phyloP scores from a whole-genome alignment of 2,888 invertebrate genomes.

The Synanthedon vespiformis region DNA sequence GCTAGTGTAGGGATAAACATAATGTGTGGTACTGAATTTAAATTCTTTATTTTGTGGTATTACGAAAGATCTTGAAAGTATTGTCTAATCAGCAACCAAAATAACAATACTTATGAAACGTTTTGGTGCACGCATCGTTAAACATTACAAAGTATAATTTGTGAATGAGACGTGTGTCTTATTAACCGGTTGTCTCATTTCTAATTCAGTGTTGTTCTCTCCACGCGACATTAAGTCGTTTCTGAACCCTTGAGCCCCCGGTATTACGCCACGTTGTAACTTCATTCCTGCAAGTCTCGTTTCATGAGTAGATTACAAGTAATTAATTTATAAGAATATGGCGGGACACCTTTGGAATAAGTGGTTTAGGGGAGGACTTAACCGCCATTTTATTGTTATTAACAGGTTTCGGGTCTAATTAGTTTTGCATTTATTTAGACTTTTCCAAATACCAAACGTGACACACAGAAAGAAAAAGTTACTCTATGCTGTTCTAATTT shows the following conservation, averaged over 20 bases:
- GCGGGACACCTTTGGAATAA: constrained; percentile 19
- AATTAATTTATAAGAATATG: constrained; percentile 72
- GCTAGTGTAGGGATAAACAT: too few relatives aligned
- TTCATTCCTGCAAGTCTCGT: constrained; percentile 66
- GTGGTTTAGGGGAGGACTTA: neutral
- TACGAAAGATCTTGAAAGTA: too few relatives aligned
- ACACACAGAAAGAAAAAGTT: too few relatives aligned
- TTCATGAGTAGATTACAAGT: constrained; percentile 69
- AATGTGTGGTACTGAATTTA: too few relatives aligned
- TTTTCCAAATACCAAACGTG: too few relatives aligned
- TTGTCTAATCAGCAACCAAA: too few relatives aligned
- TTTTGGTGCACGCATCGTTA: too few relatives aligned
- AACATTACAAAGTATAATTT: constrained; percentile 3
- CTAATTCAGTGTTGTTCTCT: constrained; percentile 59
- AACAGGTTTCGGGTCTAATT: constrained; percentile 12
- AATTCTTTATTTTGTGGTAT: too few relatives aligned
- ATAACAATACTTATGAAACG: too few relatives aligned
- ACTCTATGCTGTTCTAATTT: too few relatives aligned
- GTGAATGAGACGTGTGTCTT: constrained; percentile 48
- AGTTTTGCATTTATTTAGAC: neutral
- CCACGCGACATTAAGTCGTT: constrained; percentile 56
- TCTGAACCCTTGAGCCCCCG: constrained; percentile 38
- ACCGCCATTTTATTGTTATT: constrained; percentile 12
- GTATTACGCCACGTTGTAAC: constrained; percentile 49
- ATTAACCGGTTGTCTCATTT: constrained; percentile 52